phyloP scores from a whole-genome alignment of 2,888 invertebrate genomes.

The Meghimatium bilineatum region DNA sequence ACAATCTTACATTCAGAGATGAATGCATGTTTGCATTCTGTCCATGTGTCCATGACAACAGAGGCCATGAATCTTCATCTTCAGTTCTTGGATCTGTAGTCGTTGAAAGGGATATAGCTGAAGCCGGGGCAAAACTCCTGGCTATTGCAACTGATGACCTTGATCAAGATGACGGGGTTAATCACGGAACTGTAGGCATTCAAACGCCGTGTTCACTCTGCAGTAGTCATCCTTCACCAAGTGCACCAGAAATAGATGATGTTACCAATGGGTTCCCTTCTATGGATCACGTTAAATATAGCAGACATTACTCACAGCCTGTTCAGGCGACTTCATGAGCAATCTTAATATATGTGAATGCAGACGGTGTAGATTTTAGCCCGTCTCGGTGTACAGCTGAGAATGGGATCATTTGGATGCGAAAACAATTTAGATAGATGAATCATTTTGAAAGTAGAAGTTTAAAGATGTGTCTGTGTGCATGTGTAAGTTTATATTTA shows the following conservation, averaged over 20 bases:
- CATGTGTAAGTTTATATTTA: no score
- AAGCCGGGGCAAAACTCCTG: constrained; percentile 45
- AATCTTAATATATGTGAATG: neutral
- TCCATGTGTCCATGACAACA: constrained; percentile 25
- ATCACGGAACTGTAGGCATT: neutral
- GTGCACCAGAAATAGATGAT: constrained; percentile 40
- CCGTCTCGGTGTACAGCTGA: no score
- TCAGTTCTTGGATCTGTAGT: neutral
- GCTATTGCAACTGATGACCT: constrained; percentile 42
- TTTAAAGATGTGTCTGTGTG: no score
- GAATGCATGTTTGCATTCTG: constrained; percentile 36
- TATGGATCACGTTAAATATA: constrained; percentile 43
- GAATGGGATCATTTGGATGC: no score
- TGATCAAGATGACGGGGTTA: neutral
- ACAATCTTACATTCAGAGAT: constrained; percentile 22
- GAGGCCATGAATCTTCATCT: neutral
- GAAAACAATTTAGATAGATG: no score
- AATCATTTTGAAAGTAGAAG: no score
- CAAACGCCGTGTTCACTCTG: constrained; percentile 20
- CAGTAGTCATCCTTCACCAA: constrained; percentile 40
- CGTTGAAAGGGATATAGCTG: neutral
- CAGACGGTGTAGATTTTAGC: neutral
- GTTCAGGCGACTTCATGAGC: constrained; percentile 42
- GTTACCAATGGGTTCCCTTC: constrained; percentile 16
- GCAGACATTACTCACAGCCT: constrained; percentile 40